These are phyloP conservation scores for Camelus bactrianus DNA, from an alignment of 2,113 vertebrate species.

Conservation along the genomic window DNA sequence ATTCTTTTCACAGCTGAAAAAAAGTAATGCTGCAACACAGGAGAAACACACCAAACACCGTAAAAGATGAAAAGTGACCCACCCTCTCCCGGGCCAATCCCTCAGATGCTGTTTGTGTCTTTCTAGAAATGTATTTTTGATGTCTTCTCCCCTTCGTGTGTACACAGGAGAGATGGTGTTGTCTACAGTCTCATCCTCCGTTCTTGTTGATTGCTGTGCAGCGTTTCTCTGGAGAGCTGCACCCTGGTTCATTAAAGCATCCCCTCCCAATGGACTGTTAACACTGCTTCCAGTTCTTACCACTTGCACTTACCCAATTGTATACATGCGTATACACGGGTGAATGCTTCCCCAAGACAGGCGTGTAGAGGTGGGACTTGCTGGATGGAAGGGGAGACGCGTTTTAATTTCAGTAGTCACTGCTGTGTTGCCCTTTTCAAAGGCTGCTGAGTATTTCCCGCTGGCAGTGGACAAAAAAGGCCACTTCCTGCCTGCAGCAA, in stretches of 20 bases:
- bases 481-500: neutral
- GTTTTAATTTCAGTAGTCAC: neutral
- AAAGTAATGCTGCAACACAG: neutral
- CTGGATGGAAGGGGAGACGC: accelerated
- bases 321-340: neutral
- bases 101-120: neutral
- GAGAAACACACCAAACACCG: no score
- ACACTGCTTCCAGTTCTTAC: neutral
- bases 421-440: neutral
- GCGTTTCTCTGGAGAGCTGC: neutral
- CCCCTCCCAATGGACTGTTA: neutral
- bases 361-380: neutral
- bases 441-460: neutral
- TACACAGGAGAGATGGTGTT: neutral
- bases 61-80: neutral
- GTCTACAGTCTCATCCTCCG: neutral
- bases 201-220: neutral
- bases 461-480: neutral
- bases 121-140: neutral
- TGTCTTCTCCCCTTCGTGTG: neutral
- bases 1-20: neutral
- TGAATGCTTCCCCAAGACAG: neutral
- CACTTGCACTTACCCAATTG: no score
- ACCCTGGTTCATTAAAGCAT: neutral
- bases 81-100: neutral